These are phyloP conservation scores for Macrostomum lignano DNA, from an alignment of 1,140 invertebrate genomes.

Conservation along the genomic window DNA sequence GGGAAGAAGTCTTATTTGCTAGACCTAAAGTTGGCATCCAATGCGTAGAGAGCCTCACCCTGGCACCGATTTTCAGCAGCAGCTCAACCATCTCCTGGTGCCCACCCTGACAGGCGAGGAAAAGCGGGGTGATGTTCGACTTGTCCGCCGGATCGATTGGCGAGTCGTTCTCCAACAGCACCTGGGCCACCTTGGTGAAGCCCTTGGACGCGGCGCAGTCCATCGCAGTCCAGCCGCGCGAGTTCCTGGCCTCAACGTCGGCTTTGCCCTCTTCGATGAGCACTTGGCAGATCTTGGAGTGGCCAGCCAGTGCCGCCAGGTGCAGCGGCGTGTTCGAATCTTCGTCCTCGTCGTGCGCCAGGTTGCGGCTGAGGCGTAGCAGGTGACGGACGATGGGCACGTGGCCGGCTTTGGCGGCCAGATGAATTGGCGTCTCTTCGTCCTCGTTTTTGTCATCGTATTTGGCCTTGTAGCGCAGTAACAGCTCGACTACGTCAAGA, in stretches of 20 bases:
- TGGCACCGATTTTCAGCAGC: conserved; percentile 20
- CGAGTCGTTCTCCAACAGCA: conserved; percentile 25
- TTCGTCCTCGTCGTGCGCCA: conserved; percentile 35
- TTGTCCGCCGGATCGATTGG: conserved; percentile 27
- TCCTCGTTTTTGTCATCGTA: conserved; percentile 30
- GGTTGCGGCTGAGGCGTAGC: conserved; percentile 11
- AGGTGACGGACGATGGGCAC: conserved; percentile 26
- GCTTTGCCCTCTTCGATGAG: conserved; percentile 24
- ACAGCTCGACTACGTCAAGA: conserved; percentile 11
- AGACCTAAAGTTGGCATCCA: too few species aligned
- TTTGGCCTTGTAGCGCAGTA: conserved; percentile 22
- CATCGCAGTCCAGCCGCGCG: conserved; percentile 29
- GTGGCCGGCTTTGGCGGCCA: conserved; percentile 27
- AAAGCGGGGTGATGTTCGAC: conserved; percentile 27
- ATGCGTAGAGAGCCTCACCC: too few species aligned
- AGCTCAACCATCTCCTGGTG: conserved; percentile 22
- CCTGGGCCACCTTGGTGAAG: conserved; percentile 19
- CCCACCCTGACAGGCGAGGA: conserved; percentile 23
- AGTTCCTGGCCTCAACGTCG: conserved; percentile 28
- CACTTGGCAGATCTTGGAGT: conserved; percentile 17
- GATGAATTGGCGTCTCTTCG: conserved; percentile 30
- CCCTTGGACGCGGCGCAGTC: conserved; percentile 31
- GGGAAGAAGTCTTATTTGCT: too few species aligned
- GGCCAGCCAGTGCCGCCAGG: conserved; percentile 24
- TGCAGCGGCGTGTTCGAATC: conserved; percentile 34